Conservation (phyloP, 2,888 invertebrate genomes). For the Polylopha cassiicola region DNA sequence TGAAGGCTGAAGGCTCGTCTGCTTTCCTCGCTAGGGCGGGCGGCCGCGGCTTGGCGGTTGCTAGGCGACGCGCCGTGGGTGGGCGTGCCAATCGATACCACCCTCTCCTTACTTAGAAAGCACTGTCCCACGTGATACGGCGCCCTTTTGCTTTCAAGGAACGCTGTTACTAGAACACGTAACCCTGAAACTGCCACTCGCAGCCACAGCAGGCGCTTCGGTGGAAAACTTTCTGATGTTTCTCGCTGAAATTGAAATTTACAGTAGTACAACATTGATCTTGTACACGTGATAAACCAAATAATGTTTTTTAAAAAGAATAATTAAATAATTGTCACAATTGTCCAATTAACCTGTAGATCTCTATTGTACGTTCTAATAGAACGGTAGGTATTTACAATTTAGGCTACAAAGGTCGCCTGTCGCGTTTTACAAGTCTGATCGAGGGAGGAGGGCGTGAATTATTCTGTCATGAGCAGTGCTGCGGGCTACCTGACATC, state of each 20-base stretch:
- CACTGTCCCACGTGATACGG: conserved; percentile 42
- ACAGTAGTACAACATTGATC: too few species aligned
- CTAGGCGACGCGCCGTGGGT: conserved; percentile 77
- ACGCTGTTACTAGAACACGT: conserved; percentile 14
- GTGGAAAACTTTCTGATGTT: neutral
- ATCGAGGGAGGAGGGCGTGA: conserved; percentile 47
- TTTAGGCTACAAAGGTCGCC: conserved; percentile 65
- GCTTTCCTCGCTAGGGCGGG: conserved; percentile 32
- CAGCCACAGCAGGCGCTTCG: neutral
- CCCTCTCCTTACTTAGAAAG: conserved; percentile 52
- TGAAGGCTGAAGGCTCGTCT: neutral
- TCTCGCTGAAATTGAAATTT: neutral
- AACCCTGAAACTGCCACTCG: conserved; percentile 14
- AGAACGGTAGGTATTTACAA: conserved; percentile 49
- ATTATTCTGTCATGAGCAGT: conserved; percentile 66
- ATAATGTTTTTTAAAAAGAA: too few species aligned
- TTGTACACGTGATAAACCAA: too few species aligned
- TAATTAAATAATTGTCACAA: too few species aligned
- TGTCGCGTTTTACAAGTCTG: conserved; percentile 44
- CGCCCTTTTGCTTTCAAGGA: conserved; percentile 45
- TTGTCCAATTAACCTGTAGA: too few species aligned
- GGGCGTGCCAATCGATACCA: conserved; percentile 86
- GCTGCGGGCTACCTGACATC: conserved; percentile 47
- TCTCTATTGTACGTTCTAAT: too few species aligned
- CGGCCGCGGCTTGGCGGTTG: conserved; percentile 51